Percentiles rank a stretch among this genome's conserved stretches.
phyloP scores from a whole-genome alignment of 2,888 invertebrate genomes.

The Eristalinus sepulchralis region DNA sequence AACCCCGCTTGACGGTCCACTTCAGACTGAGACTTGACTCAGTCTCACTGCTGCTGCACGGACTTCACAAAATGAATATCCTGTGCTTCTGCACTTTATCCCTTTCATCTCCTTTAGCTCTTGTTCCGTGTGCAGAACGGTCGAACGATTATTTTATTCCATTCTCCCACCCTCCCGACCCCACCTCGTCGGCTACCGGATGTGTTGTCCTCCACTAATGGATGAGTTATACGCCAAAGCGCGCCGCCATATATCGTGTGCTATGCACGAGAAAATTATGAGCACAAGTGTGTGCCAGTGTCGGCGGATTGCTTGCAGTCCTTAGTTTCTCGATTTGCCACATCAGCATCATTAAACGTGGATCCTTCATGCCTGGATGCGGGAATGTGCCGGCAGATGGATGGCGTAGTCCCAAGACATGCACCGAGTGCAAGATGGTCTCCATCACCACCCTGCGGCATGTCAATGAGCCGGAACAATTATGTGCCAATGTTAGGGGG shows the following conservation, averaged over 20 bases:
- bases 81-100: slow-evolving; percentile 65
- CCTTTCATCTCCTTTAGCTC: slow-evolving; percentile 60
- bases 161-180: neutral
- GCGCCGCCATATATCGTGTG: slow-evolving; percentile 44
- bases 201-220: slow-evolving; percentile 49
- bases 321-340: slow-evolving; percentile 65
- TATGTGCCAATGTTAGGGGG: slow-evolving; percentile 46
- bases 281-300: slow-evolving; percentile 30
- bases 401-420: slow-evolving; percentile 42
- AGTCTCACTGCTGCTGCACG: slow-evolving; percentile 31
- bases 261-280: slow-evolving; percentile 62
- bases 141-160: slow-evolving; percentile 61
- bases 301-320: slow-evolving; percentile 36
- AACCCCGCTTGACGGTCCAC: neutral
- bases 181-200: neutral
- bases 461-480: slow-evolving; percentile 69
- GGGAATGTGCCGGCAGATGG: neutral
- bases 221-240: slow-evolving; percentile 59
- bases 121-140: slow-evolving; percentile 52
- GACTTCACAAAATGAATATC: slow-evolving; percentile 64
- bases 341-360: slow-evolving; percentile 70
- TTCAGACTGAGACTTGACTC: neutral
- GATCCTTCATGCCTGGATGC: slow-evolving; percentile 44
- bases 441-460: slow-evolving; percentile 25
- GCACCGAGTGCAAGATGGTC: slow-evolving; percentile 25